Base-by-base conservation (phyloP, 2,888 invertebrate species). In the Beris morrisii region DNA sequence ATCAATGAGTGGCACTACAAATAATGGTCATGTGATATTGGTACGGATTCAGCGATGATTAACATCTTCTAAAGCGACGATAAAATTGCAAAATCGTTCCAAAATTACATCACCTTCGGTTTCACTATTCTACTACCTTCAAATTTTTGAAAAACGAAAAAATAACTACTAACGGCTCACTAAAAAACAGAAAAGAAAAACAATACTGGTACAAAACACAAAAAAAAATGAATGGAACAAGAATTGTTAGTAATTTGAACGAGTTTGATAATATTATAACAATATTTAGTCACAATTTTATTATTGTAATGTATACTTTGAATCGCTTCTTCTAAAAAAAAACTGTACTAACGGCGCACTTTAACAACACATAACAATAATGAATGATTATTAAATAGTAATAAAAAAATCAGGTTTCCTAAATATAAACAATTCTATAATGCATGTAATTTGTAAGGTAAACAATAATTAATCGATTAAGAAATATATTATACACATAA, bases 11-110 rank as follows among this genome's bases (percentile, higher is more conserved):
- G 70, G 80, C 80, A 70, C 77, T 80, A 68, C 80, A 80, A 80
- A 80, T 80, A 67, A 80, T 79, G 79, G 75, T 80, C 73, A 80
- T 80, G 80, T 80, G 80, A 80, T 80, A 77, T 76, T 80, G 79
- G 79, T 80, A 80, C 74, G 79, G 80, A 63, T 80, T 79, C 71
- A 78, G 76, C 71, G 75, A 77, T 71, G 75, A 74, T 67, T 70
- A 58, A 31, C 43, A 56, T 9, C 44, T 69, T n/a, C n/a, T n/a
- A n/a, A 59, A 69, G 50, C 15, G 15, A 32, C 38, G 38, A 38
- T 38, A 7, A 38, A 38, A 9, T 22, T 22, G 22, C 22, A 38
- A 38, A 38, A 38, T 38, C 38, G 38, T 38, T 38, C 9, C 38
- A 3, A 38, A 38, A 38, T 38, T 38, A 3, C 38, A 38, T 38